Percentiles rank a stretch among this genome's conserved stretches.
Evolutionary conservation across 2,888 invertebrate genomes (phyloP).

Genomic region (Harpagoxenus sublaevis): DNA sequence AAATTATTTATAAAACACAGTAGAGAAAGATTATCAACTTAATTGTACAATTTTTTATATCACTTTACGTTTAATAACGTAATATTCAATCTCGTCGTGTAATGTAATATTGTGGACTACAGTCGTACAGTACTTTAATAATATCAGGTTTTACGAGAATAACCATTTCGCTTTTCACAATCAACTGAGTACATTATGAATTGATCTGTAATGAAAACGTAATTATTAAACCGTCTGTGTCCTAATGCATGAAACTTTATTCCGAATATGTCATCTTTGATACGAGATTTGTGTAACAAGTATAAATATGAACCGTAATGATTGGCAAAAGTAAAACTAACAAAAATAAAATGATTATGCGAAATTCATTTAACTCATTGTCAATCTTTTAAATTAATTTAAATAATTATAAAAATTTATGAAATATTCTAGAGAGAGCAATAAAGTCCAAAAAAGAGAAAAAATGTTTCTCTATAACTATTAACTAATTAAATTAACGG

Average conservation of each 20-base stretch:
- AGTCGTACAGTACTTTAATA: not conserved
- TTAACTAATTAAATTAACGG: not conserved
- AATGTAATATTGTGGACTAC: slow-evolving; percentile 15
- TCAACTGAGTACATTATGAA: not conserved
- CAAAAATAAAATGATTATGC: not conserved
- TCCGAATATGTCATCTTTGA: not conserved
- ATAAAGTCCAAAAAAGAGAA: not conserved
- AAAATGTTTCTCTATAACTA: not conserved
- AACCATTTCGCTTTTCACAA: not conserved
- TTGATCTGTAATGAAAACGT: slow-evolving; percentile 10
- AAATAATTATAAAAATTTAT: slow-evolving; percentile 15
- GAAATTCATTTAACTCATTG: not conserved
- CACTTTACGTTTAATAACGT: not conserved
- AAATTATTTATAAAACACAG: not conserved
- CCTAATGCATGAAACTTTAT: not conserved
- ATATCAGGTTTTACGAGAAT: not conserved
- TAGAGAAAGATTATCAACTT: not conserved
- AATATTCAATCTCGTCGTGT: not conserved
- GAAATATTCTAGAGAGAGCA: not conserved
- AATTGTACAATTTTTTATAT: not conserved
- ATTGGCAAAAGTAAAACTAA: not conserved
- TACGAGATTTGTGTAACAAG: not conserved
- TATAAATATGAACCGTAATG: not conserved
- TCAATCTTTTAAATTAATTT: not conserved
- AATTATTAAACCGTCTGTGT: not conserved